Conservation (phyloP, 1,140 invertebrate species). For the Coelopa frigida region DNA sequence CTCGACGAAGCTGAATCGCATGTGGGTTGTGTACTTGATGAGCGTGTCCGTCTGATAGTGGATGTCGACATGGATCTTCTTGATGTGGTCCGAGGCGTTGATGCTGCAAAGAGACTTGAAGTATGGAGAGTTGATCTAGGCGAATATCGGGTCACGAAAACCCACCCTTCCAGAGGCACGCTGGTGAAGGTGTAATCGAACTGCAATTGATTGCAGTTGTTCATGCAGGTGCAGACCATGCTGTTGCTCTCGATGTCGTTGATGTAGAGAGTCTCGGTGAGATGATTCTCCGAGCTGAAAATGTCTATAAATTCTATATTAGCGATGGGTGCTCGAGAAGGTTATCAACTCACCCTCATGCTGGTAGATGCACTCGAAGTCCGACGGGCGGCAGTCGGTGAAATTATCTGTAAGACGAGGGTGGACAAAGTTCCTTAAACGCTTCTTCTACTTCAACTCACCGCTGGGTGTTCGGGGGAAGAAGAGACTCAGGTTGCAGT, state of each 20-base stretch:
- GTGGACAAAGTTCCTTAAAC: neutral
- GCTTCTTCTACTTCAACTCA: slow-evolving; percentile 9
- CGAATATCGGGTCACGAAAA: neutral
- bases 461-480: slow-evolving; percentile 24
- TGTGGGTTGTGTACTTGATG: slow-evolving; percentile 27
- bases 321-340: neutral
- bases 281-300: slow-evolving; percentile 21
- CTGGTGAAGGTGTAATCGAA: slow-evolving; percentile 20
- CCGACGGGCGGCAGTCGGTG: slow-evolving; percentile 27
- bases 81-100: neutral
- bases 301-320: slow-evolving; percentile 13
- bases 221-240: slow-evolving; percentile 33
- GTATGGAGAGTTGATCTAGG: slow-evolving; percentile 1
- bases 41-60: slow-evolving; percentile 27
- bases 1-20: slow-evolving; percentile 40
- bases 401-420: slow-evolving; percentile 24
- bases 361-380: slow-evolving; percentile 33
- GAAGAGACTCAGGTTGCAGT: slow-evolving; percentile 27
- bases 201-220: slow-evolving; percentile 29
- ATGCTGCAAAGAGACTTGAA: slow-evolving; percentile 1
- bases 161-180: slow-evolving; percentile 21
- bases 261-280: slow-evolving; percentile 22
- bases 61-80: slow-evolving; percentile 25
- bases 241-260: slow-evolving; percentile 17
- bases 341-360: slow-evolving; percentile 21